These are phyloP conservation scores for Astreopora myriophthalma DNA, from an alignment of 64 coral and sea anemone genomes.

Conservation along the genomic window DNA sequence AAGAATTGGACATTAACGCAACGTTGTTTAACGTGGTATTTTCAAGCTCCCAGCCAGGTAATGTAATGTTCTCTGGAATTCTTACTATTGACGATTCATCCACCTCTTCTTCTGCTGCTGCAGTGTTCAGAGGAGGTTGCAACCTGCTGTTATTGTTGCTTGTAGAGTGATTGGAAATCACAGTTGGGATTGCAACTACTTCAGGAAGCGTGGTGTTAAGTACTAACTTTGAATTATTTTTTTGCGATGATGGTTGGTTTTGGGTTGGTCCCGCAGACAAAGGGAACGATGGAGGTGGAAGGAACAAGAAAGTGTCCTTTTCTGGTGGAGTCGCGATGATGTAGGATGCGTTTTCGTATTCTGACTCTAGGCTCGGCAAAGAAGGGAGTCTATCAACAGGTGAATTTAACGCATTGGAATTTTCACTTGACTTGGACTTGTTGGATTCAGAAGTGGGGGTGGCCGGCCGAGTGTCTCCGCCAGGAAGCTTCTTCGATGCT, in stretches of 20 bases:
- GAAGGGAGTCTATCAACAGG: neutral
- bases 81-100: neutral
- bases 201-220: neutral
- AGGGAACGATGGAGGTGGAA: constrained; percentile 10
- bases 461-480: no score
- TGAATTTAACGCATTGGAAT: neutral
- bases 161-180: neutral
- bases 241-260: neutral
- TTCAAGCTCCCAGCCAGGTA: constrained; percentile 7
- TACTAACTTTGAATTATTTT: neutral
- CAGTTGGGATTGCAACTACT: neutral
- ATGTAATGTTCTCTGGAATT: neutral
- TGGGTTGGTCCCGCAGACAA: neutral
- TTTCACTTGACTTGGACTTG: neutral
- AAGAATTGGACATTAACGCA: neutral
- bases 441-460: no score
- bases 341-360: constrained; percentile 36
- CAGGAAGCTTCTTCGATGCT: neutral
- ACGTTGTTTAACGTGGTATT: neutral
- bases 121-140: neutral
- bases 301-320: constrained; percentile 23
- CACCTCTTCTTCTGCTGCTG: neutral
- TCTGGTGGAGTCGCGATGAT: constrained; percentile 38
- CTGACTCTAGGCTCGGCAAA: neutral
- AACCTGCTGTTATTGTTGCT: neutral